Evolutionary conservation across 2,113 vertebrate species (phyloP), one percentile per base, ranked within the genome.

Genomic region (Phaethornis superciliosus): DNA sequence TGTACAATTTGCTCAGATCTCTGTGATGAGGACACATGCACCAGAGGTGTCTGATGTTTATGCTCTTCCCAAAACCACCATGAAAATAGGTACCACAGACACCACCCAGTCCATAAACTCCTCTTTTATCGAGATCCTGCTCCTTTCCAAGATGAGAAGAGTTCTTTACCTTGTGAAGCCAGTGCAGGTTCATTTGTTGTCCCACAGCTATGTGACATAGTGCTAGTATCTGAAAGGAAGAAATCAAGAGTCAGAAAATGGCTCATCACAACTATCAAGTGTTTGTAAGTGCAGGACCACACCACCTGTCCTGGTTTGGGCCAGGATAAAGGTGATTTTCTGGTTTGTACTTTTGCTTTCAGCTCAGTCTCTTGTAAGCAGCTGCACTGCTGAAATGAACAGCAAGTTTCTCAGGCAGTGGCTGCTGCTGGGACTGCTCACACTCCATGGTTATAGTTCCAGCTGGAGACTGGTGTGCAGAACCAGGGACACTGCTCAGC

Each of bases 151-250:
- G 64, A 24, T 28, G 13, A 4, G 9, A 14, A 67, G 33, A 32
- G 63, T 8, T 37, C 11, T 42, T 95, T 96, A 99, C 99, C 99
- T 99, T 99, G 98, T 99, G 99, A 85, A 99, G 97, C 99, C 99
- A 99, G 97, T 99, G 98, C n/a, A 99, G 97, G 90, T 99, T 99
- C 96, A 99, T 97, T 96, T 99, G 99, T 93, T 99, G 99, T 46
- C 99, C 99, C 97, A 99, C 97, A 6, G 98, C 98, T 20, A 99
- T 98, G 91, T 99, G 99, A 94, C 99, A 99, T 78, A 99, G 97
- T 21, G 99, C 99, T 96, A 99, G 97, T 85, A 99, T 98, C 99
- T 99, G 96, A 28, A 88, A 95, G 35, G 63, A 76, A 88, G 62
- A 85, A 54, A 64, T 28, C 12, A 81, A 10, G 46, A 70, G 60